Conservation (phyloP, 2,113 vertebrate genomes). For the Turdus rufiventris region DNA sequence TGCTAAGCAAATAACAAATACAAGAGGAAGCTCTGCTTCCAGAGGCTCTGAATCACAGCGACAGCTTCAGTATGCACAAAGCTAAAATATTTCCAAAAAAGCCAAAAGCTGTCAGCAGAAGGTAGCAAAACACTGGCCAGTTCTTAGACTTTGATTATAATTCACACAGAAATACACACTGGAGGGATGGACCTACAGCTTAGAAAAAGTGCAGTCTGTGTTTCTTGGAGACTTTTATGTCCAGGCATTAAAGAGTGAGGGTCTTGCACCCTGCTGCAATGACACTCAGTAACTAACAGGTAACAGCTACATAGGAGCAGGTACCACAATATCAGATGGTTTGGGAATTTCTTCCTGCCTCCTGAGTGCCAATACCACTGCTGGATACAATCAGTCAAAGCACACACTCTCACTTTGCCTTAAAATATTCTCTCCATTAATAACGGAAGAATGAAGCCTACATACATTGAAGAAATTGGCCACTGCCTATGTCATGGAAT, state of each 20-base stretch:
- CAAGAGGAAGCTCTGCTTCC: slow-evolving; percentile 35
- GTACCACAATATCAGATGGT: neutral
- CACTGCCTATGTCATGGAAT: neutral
- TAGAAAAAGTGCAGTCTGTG: neutral
- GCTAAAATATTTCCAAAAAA: slow-evolving; percentile 29
- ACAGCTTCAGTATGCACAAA: neutral
- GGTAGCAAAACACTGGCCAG: neutral
- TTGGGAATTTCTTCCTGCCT: neutral
- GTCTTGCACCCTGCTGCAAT: neutral
- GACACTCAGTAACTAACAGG: neutral
- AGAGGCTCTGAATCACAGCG: slow-evolving; percentile 49
- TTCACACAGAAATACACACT: slow-evolving; percentile 15
- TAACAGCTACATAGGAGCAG: neutral
- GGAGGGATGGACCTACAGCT: neutral
- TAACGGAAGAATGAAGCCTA: neutral
- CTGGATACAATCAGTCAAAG: neutral
- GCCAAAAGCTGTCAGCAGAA: slow-evolving; percentile 15
- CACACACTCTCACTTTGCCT: neutral
- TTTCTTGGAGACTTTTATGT: slow-evolving; percentile 18
- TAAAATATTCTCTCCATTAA: neutral
- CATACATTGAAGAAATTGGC: neutral
- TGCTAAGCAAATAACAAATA: slow-evolving; percentile 68
- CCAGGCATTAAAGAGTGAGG: neutral
- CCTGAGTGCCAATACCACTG: neutral
- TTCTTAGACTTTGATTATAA: neutral